These are phyloP conservation scores for Rhimphoctona megacephalus DNA, from an alignment of 2,888 invertebrate species.

Conservation along the genomic window DNA sequence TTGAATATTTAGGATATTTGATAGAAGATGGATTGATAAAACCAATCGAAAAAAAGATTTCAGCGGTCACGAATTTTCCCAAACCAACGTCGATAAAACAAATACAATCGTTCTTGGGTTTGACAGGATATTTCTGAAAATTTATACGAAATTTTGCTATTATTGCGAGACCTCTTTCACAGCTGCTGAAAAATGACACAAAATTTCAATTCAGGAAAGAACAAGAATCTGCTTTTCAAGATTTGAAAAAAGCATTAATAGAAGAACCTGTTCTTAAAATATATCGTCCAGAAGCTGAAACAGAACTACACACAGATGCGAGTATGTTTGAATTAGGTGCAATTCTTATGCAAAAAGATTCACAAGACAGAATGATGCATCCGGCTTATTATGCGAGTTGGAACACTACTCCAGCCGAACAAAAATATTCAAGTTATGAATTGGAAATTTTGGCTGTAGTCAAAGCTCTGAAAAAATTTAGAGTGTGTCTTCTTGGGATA, in stretches of 20 bases:
- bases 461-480: slow-evolving; percentile 69
- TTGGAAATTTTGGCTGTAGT: slow-evolving; percentile 73
- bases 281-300: slow-evolving; percentile 39
- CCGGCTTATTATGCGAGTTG: slow-evolving; percentile 61
- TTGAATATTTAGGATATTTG: not conserved
- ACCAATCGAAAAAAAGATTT: not conserved
- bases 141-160: slow-evolving; percentile 51
- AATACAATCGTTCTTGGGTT: slow-evolving; percentile 7
- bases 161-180: slow-evolving; percentile 41
- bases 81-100: slow-evolving; percentile 14
- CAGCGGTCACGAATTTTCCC: not conserved
- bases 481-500: slow-evolving; percentile 69
- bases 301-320: slow-evolving; percentile 46
- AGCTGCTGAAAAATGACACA: slow-evolving; percentile 20
- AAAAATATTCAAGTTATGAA: slow-evolving; percentile 71
- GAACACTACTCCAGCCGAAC: slow-evolving; percentile 69
- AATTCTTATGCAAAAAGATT: slow-evolving; percentile 42
- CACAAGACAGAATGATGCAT: slow-evolving; percentile 35
- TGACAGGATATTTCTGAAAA: slow-evolving; percentile 8
- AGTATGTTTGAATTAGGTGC: slow-evolving; percentile 31
- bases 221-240: slow-evolving; percentile 51
- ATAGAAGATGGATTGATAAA: not conserved
- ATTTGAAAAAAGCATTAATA: slow-evolving; percentile 31
- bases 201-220: slow-evolving; percentile 25
- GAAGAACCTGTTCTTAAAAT: not conserved